Evolutionary conservation across 2,888 invertebrate genomes (phyloP), one percentile per base, ranked within the genome.

Genomic region (Lagria hirta): DNA sequence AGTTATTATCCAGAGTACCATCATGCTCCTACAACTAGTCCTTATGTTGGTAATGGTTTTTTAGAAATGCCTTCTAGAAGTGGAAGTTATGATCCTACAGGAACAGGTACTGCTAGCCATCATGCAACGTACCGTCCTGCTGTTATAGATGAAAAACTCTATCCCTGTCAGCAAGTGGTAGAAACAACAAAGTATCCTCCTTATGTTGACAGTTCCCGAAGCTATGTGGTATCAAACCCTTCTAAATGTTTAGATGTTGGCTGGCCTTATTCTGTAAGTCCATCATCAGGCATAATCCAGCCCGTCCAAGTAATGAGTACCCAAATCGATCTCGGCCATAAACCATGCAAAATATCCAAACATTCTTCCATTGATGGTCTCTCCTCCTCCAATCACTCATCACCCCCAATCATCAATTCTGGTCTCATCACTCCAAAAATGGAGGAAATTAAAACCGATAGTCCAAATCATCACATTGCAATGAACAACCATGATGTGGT

Each of bases 31-130:
- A 77, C 84, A 2, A 68, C 78, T 2, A 73, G 78, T 37, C 75
- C 79, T 1, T 86, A 86, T 62, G 81, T 86, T 43, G 83, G 87
- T 24, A 91, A 91, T 61, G 91, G 91, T 3, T 92, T 92, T 70
- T 75, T 92, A 44, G 87, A 87, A 62, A 84, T 86, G 51, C 80
- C 84, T 0, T 76, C 84, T 5, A 78, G 83, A 11, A 76, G 79
- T 3, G 75, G 79, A 1, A 76, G 84, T 1, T 86, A 86, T 66
- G 77, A 77, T 45, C 67, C 73, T 13, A 54, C 68, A 3, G 57
- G 69, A 4, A 60, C 68, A 12, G 55, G 66, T 18, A 61, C 74
- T 22, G n/a, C n/a, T n/a, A 77, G 76, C 55, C 77, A 78, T 45
- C 47, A 69, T 14, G 56, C 66, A 1, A 66, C 69, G 49, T 62